phyloP scores from a whole-genome alignment of 2,113 vertebrate genomes.

The Macquaria australasica region DNA sequence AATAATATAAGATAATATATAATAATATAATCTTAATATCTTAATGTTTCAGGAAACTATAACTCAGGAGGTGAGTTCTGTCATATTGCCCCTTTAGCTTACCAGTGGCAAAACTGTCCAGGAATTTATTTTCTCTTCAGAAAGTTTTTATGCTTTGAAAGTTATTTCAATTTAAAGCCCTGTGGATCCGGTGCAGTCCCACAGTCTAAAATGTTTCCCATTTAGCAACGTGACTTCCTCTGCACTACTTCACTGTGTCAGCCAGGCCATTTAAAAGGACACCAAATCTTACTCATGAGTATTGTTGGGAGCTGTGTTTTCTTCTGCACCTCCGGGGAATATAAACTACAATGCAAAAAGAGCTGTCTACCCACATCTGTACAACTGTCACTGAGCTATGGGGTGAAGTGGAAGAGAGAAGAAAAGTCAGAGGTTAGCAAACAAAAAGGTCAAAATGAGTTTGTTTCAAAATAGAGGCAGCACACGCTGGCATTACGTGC shows the following conservation, averaged over 20 bases:
- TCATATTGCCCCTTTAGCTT: conserved; percentile 40
- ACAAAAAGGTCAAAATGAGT: conserved; percentile 66
- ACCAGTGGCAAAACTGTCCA: conserved; percentile 30
- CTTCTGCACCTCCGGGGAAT: conserved; percentile 44
- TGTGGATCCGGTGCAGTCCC: neutral
- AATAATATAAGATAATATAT: no score
- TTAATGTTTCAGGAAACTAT: conserved; percentile 51
- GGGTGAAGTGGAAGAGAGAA: conserved; percentile 15
- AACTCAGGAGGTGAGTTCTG: conserved; percentile 47
- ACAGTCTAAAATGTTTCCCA: conserved; percentile 26
- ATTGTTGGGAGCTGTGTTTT: conserved; percentile 38
- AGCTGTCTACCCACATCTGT: conserved; percentile 64
- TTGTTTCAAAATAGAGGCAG: conserved; percentile 40
- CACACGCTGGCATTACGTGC: neutral
- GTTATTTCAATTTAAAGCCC: conserved; percentile 32
- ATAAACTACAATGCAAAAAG: conserved; percentile 42
- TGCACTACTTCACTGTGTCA: conserved; percentile 32
- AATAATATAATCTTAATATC: no score
- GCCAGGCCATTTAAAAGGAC: conserved; percentile 42
- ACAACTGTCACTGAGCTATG: conserved; percentile 46
- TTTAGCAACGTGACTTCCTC: conserved; percentile 39
- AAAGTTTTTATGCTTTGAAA: conserved; percentile 36
- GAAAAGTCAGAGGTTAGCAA: conserved; percentile 52
- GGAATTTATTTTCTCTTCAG: conserved; percentile 3
- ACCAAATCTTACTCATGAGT: conserved; percentile 35